Evolutionary conservation across 2,797 vertebrate species (phyloP), one percentile per base, ranked within the genome.

Genomic region (Apodemus agrarius): DNA sequence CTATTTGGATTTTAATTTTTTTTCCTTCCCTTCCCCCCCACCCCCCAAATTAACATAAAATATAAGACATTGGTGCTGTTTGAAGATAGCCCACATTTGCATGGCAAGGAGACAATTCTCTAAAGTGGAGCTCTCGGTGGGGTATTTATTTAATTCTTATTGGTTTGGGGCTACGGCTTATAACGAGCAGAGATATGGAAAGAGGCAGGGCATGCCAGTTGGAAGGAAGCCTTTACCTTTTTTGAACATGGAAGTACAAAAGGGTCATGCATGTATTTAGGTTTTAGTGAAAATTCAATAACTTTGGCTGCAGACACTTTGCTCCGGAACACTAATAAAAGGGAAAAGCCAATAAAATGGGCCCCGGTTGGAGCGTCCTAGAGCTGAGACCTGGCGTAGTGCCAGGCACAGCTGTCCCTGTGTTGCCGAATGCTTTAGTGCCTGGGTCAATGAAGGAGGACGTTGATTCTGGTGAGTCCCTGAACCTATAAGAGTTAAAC

Each of bases 211-310:
- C 97, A 97, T 26, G 90, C 97, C 95, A 95, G 96, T 93, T 98
- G 98, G 14, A 89, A 97, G 98, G 14, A 89, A 97, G 95, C 95
- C 97, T 96, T 90, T 97, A 97, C 98, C 95, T 98, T 98, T 49
- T 98, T 98, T 98, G 98, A 98, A 98, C 98, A 98, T 97, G 97
- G 98, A 98, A 98, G 98, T 95, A 97, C 97, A 98, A 98, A 98
- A 98, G 97, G 96, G 96, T 97, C 97, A 95, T 97, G 97, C 97
- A 95, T 97, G 91, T 97, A 97, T 98, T 98, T 98, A 98, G 97
- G 96, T 97, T 98, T 99, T 98, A 98, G 97, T 97, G 98, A 98
- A 98, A 98, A 99, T 98, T 98, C 98, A 98, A 97, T 98, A 98
- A 98, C 96, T 97, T 98, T 84, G 96, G 90, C 98, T 96, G 97